A percentile compares a stretch with the other conserved stretches of the same genome.
Evolutionary conservation across 2,113 vertebrate genomes (phyloP).

Genomic region (Protobothrops flavoviridis): DNA sequence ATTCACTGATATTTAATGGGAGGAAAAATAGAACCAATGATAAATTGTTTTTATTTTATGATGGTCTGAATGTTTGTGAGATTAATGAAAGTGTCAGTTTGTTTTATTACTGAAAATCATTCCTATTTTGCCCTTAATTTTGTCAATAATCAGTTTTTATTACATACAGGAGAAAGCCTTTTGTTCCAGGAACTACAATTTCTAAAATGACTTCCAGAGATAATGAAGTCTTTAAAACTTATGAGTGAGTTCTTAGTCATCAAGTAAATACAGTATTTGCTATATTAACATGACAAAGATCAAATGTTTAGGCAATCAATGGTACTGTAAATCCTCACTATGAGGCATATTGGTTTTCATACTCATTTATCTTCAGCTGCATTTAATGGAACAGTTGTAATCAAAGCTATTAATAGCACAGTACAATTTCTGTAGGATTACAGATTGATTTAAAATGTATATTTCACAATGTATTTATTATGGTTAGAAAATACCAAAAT

Average conservation of each 20-base stretch:
- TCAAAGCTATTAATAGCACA: constrained; percentile 32
- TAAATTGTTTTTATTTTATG: constrained; percentile 22
- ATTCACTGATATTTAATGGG: constrained; percentile 33
- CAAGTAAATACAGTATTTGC: constrained; percentile 58
- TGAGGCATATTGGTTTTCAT: constrained; percentile 36
- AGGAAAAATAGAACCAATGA: constrained; percentile 16
- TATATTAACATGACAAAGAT: constrained; percentile 40
- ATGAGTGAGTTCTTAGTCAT: constrained; percentile 44
- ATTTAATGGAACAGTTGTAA: constrained; percentile 43
- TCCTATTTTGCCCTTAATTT: not conserved
- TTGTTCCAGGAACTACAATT: constrained; percentile 41
- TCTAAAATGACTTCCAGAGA: constrained; percentile 29
- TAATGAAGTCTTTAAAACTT: constrained; percentile 35
- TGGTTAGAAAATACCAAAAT: constrained; percentile 13
- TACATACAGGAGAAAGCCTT: constrained; percentile 29
- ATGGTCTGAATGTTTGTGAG: constrained; percentile 15
- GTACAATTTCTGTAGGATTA: constrained; percentile 30
- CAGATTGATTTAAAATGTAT: constrained; percentile 28
- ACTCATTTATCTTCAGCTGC: constrained; percentile 41
- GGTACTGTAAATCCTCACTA: constrained; percentile 46
- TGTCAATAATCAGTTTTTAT: constrained; percentile 31
- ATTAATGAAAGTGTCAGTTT: constrained; percentile 35
- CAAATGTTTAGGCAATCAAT: constrained; percentile 59
- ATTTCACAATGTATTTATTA: constrained; percentile 38
- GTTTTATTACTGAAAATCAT: constrained; percentile 30